Base-by-base conservation (phyloP, 2,113 vertebrate species). In the Pelecanoides urinatrix region DNA sequence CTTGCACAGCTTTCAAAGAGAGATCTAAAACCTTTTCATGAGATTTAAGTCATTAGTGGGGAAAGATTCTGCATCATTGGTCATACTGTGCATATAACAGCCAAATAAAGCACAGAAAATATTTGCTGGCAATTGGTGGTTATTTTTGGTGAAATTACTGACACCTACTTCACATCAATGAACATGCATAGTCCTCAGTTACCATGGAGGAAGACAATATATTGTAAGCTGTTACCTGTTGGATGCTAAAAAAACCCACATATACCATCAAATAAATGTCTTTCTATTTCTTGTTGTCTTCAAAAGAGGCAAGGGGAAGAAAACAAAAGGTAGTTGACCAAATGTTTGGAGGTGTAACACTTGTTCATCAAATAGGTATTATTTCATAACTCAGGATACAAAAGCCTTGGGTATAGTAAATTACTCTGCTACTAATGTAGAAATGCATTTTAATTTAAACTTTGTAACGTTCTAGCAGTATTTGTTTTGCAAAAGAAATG, bases 61-160 rank as follows among this genome's bases (percentile, higher is more conserved):
- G 15, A n/a, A 34, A 10, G 27, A 40, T 13, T 63, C 36, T 67
- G 32, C 3, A 2, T 61, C 14, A 5, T 50, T 2, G 0, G n/a
- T 30, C 36, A 38, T 34, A 16, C 20, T 82, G 59, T 42, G 40
- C 13, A 12, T 38, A 2, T 16, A 89, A 58, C 42, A 53, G n/a
- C 59, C 62, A 56, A 52, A 26, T 12, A 45, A 42, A 81, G 34
- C 7, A 30, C 55, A 76, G 59, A 42, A 88, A 34, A 9, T 58
- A 59, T 13, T 65, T 89, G 32, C 36, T 77, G 63, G 23, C 26
- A 77, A 26, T 67, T n/a, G 73, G 34, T 25, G 13, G 14, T 34
- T 65, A 34, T 50, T 61, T 88, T 52, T 62, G 25, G 65, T 45
- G 20, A 77, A 63, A 45, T 47, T 42, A 49, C 5, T 89, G 53